Conservation (phyloP, 2,113 vertebrate genomes). For the Seriola aureovittata region DNA sequence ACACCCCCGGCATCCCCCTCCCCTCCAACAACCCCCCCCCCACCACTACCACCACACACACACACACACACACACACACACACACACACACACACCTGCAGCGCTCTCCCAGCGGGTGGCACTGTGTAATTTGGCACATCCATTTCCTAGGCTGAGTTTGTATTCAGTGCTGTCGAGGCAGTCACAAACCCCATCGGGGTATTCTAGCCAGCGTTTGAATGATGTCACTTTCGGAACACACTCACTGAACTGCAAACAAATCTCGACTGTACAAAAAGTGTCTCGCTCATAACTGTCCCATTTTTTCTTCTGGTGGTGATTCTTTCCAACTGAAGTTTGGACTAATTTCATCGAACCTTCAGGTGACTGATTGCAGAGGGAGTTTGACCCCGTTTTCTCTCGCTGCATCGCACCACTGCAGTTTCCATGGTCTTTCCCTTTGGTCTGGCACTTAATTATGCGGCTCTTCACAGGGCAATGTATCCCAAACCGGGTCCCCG, state of each 20-base stretch:
- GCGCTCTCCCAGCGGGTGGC: conserved; percentile 74
- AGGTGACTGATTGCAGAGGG: conserved; percentile 48
- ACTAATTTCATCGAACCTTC: conserved; percentile 48
- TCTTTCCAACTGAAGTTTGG: conserved; percentile 41
- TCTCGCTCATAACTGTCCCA: conserved; percentile 39
- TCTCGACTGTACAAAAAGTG: conserved; percentile 35
- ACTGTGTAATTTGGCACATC: conserved; percentile 81
- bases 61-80: conserved; percentile 60
- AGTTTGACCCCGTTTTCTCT: conserved; percentile 56
- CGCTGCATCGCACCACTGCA: conserved; percentile 24
- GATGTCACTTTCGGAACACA: conserved; percentile 69
- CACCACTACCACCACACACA: background rate
- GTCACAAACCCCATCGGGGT: conserved; percentile 68
- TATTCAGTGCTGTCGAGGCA: conserved; percentile 69
- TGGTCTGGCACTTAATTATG: conserved; percentile 61
- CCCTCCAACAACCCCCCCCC: background rate
- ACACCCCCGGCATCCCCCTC: no score
- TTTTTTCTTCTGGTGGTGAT: conserved; percentile 21
- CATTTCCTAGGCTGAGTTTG: conserved; percentile 74
- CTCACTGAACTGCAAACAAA: conserved; percentile 69
- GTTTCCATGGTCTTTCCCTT: conserved; percentile 34
- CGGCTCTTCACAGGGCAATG: conserved; percentile 51
- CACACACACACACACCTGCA: conserved; percentile 57
- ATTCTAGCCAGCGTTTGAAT: conserved; percentile 65
- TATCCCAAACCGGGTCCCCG: conserved; percentile 52